Conservation (phyloP, 2,797 vertebrate genomes). For the Aselliscus stoliczkanus region DNA sequence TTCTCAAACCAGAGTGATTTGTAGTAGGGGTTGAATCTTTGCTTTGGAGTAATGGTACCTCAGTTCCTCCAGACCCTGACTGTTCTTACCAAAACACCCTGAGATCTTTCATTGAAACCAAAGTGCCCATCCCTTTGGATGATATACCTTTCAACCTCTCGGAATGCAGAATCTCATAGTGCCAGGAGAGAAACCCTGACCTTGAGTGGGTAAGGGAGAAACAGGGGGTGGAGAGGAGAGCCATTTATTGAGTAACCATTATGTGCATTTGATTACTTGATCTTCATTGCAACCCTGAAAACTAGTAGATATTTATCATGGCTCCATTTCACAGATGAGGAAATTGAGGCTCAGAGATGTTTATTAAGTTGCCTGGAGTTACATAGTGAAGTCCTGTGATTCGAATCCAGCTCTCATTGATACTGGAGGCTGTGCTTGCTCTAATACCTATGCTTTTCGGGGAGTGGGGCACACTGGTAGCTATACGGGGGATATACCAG, state of each 20-base stretch:
- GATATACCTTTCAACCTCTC: not conserved
- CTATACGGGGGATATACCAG: not conserved
- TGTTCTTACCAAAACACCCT: not conserved
- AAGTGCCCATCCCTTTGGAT: not conserved
- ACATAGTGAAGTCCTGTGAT: not conserved
- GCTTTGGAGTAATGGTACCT: not conserved
- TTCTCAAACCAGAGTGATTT: not conserved
- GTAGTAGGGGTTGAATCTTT: not conserved
- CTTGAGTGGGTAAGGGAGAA: not conserved
- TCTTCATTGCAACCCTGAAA: not conserved
- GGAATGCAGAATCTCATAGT: not conserved
- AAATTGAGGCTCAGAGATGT: not conserved
- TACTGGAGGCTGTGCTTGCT: not conserved
- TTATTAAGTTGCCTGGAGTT: not conserved
- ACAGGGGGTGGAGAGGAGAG: no score
- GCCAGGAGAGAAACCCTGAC: not conserved
- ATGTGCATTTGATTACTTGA: not conserved
- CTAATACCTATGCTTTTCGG: not conserved
- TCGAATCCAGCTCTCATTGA: not conserved
- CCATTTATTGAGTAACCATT: not conserved
- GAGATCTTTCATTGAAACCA: not conserved
- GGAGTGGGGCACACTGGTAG: not conserved
- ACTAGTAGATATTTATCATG: not conserved
- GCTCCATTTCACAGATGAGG: not conserved
- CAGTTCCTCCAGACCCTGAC: not conserved